phyloP scores from a whole-genome alignment of 2,797 vertebrate species.

The Oreonectes daqikongensis region DNA sequence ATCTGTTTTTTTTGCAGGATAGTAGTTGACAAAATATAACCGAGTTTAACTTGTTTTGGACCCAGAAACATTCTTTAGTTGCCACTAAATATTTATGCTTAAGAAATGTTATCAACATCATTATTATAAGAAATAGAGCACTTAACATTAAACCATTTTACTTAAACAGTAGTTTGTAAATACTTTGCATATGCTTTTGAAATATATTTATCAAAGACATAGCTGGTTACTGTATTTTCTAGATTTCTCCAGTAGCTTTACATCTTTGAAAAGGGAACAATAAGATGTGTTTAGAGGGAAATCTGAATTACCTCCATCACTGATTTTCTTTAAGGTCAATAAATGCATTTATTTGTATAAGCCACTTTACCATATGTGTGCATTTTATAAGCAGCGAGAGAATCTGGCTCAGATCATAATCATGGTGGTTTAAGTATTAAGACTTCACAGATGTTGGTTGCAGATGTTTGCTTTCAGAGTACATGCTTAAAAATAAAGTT shows the following conservation, averaged over 20 bases:
- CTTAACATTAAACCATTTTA: background rate
- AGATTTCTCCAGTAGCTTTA: slow-evolving; percentile 15
- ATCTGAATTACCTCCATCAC: background rate
- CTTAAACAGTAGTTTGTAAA: slow-evolving; percentile 27
- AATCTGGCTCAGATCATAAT: slow-evolving; percentile 16
- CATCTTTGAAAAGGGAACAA: slow-evolving; percentile 53
- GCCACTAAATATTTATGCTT: slow-evolving; percentile 9
- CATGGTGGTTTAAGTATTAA: slow-evolving; percentile 21
- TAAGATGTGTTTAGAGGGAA: slow-evolving; percentile 3
- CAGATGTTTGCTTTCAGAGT: slow-evolving; percentile 24
- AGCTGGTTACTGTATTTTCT: slow-evolving; percentile 13
- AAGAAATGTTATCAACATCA: background rate
- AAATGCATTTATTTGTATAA: background rate
- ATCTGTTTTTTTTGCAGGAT: background rate
- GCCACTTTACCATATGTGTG: background rate
- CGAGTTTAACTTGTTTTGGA: too few relatives aligned
- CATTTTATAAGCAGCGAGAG: slow-evolving; percentile 11
- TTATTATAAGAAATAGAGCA: slow-evolving; percentile 8
- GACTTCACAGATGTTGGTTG: slow-evolving; percentile 20
- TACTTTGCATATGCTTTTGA: slow-evolving; percentile 26
- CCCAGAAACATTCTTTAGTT: background rate
- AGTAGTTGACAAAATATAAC: too few relatives aligned
- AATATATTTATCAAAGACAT: slow-evolving; percentile 20
- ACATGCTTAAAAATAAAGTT: too few relatives aligned
- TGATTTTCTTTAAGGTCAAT: slow-evolving; percentile 31